These are phyloP conservation scores for Microplitis mediator DNA, from an alignment of 1,140 invertebrate genomes.

Conservation along the genomic window DNA sequence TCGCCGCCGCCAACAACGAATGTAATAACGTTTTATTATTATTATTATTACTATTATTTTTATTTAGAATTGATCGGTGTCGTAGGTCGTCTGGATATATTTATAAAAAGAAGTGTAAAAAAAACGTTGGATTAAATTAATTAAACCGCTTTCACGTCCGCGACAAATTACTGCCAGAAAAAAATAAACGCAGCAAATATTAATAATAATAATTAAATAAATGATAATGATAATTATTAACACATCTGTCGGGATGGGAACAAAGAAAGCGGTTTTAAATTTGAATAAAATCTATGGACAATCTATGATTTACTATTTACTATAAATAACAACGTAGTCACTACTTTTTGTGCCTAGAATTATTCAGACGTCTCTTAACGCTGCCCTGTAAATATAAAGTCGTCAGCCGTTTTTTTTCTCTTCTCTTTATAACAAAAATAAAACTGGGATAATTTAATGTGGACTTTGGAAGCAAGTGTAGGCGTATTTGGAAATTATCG, in stretches of 20 bases:
- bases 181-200: background rate
- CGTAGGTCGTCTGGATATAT: slow-evolving; percentile 4
- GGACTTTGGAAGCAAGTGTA: too few species aligned
- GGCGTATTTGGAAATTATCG: too few species aligned
- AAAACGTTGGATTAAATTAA: background rate
- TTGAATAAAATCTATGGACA: background rate
- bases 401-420: slow-evolving; percentile 24
- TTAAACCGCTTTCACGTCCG: slow-evolving; percentile 13
- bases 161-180: background rate
- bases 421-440: slow-evolving; percentile 31
- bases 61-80: slow-evolving; percentile 9
- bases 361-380: slow-evolving; percentile 45
- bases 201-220: background rate
- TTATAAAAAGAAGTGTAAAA: background rate
- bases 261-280: slow-evolving; percentile 14
- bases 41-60: background rate
- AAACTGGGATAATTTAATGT: too few species aligned
- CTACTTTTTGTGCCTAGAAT: slow-evolving; percentile 48
- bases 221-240: background rate
- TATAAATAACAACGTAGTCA: slow-evolving; percentile 23
- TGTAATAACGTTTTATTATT: too few species aligned
- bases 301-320: background rate
- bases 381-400: slow-evolving; percentile 47
- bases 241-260: background rate
- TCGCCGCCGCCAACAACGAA: slow-evolving; percentile 9